These are phyloP conservation scores for Heteropelma amictum DNA, from an alignment of 2,888 invertebrate genomes.

Conservation along the genomic window DNA sequence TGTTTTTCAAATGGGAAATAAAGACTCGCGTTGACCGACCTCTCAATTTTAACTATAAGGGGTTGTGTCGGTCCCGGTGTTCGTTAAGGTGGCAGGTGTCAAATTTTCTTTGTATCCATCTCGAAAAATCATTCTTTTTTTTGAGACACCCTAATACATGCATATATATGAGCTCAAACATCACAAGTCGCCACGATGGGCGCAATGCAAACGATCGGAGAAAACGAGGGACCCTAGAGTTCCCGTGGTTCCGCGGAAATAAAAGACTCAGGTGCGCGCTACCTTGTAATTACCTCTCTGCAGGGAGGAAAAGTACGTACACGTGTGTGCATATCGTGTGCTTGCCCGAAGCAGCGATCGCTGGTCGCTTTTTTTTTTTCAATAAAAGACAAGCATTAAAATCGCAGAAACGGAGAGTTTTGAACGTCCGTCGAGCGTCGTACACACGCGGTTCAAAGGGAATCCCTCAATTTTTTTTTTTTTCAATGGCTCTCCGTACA, in stretches of 20 bases:
- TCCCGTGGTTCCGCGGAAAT: conserved; percentile 21
- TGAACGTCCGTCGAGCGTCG: conserved; percentile 23
- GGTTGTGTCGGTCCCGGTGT: too few relatives aligned
- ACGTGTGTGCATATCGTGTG: not conserved
- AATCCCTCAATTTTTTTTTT: conserved; percentile 3
- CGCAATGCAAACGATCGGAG: not conserved
- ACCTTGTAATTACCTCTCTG: conserved; percentile 44
- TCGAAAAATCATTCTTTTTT: too few relatives aligned
- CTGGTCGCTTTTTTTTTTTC: conserved; percentile 6
- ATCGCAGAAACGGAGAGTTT: not conserved
- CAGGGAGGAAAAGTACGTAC: conserved; percentile 2
- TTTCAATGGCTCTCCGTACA: not conserved
- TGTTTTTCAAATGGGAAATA: too few relatives aligned
- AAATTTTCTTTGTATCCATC: too few relatives aligned
- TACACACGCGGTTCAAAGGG: conserved; percentile 33
- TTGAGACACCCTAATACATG: too few relatives aligned
- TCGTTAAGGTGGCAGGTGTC: too few relatives aligned
- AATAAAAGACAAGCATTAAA: not conserved
- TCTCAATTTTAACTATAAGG: too few relatives aligned
- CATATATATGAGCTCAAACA: not conserved
- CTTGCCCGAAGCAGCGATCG: not conserved
- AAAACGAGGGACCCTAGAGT: not conserved
- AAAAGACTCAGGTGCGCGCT: conserved; percentile 31
- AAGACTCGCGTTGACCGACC: too few relatives aligned
- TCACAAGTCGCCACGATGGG: not conserved